phyloP scores from a whole-genome alignment of 1,140 invertebrate genomes.

The Mactra quadrangularis region DNA sequence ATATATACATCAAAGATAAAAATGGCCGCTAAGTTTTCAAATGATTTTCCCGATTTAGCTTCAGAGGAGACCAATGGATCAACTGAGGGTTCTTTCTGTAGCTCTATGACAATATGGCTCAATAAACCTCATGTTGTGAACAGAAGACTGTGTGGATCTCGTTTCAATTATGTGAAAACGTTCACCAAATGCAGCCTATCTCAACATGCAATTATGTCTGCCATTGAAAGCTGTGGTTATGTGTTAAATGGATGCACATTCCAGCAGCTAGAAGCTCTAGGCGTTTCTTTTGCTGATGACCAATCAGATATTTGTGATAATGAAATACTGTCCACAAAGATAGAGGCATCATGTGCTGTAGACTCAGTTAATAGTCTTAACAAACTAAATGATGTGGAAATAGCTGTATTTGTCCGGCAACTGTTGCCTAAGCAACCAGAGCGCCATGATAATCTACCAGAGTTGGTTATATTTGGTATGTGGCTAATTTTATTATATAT shows the following conservation, averaged over 20 bases:
- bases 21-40: not conserved
- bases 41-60: not conserved
- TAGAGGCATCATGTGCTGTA: not conserved
- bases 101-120: constrained; percentile 81
- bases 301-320: not conserved
- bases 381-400: not conserved
- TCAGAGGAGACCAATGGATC: constrained; percentile 12
- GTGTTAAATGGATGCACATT: not conserved
- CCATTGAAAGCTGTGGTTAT: constrained; percentile 5
- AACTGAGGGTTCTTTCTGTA: constrained; percentile 68
- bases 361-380: constrained; percentile 6
- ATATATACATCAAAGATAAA: not conserved
- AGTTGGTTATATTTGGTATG: constrained; percentile 78
- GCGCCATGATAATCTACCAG: constrained; percentile 67
- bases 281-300: not conserved
- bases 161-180: constrained; percentile 54
- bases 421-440: constrained; percentile 76
- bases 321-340: not conserved
- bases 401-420: constrained; percentile 67
- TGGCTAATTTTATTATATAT: not conserved
- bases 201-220: not conserved
- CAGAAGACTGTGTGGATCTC: constrained; percentile 79
- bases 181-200: not conserved
- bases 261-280: not conserved
- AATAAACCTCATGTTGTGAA: constrained; percentile 84